Conservation (phyloP, 2,113 vertebrate genomes). For the Thalassarche chlororhynchos region DNA sequence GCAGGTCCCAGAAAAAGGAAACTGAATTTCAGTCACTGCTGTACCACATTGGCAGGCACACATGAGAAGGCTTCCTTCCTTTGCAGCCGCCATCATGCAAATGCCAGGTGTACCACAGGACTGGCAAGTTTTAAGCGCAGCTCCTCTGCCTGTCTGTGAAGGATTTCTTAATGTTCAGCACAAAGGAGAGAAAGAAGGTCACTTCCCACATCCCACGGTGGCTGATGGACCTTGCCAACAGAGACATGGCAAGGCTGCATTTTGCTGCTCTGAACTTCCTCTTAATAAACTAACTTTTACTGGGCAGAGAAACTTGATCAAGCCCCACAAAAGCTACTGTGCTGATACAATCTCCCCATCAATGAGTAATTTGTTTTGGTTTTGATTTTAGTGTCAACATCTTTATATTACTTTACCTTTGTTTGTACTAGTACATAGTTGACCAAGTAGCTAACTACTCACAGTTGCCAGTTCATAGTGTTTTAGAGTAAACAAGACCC, state of each 20-base stretch:
- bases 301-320: neutral
- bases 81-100: neutral
- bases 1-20: neutral
- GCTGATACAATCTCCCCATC: neutral
- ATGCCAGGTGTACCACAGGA: neutral
- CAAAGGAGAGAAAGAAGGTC: neutral
- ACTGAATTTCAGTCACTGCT: neutral
- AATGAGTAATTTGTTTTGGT: neutral
- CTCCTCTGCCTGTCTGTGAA: neutral
- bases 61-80: neutral
- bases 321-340: neutral
- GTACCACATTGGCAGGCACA: rapidly evolving
- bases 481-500: neutral
- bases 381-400: neutral
- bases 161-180: neutral
- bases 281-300: neutral
- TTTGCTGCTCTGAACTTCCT: neutral
- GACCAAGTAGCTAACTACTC: neutral
- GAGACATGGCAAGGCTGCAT: neutral
- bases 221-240: neutral
- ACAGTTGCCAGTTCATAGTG: neutral
- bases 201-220: neutral
- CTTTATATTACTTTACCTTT: neutral
- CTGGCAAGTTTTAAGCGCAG: neutral
- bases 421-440: neutral